Percentiles rank a stretch among this genome's conserved stretches.
These are phyloP conservation scores for Stichopus horrens DNA, from an alignment of 53 echinoderm and acorn worm species.

Conservation along the genomic window DNA sequence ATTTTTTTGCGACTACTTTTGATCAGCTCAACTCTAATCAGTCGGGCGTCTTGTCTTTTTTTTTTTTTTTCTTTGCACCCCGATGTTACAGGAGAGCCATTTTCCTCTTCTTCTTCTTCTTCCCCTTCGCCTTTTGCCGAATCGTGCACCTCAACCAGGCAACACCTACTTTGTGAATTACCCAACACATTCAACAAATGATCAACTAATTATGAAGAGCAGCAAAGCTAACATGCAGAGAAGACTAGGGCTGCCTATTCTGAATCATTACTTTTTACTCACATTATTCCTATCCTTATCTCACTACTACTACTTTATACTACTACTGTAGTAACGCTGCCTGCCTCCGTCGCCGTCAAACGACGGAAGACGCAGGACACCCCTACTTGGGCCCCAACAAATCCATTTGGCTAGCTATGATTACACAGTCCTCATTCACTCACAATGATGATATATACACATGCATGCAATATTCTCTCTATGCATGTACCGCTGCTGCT, in stretches of 20 bases:
- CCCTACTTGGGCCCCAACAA: conserved; percentile 45
- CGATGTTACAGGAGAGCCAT: conserved; percentile 2
- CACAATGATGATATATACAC: conserved; percentile 46
- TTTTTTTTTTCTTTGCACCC: not conserved
- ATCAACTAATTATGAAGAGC: conserved; percentile 51
- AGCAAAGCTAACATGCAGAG: conserved; percentile 50
- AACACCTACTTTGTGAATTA: conserved; percentile 48
- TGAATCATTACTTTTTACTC: conserved; percentile 53
- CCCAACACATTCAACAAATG: conserved; percentile 51
- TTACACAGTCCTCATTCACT: conserved; percentile 48
- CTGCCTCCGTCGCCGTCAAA: no score
- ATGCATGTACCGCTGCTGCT: conserved; percentile 30
- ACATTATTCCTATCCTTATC: conserved; percentile 38
- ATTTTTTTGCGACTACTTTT: conserved; percentile 33
- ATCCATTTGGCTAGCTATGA: conserved; percentile 52
- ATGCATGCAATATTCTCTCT: conserved; percentile 35
- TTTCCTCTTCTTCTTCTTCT: not conserved
- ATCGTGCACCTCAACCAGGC: conserved; percentile 44
- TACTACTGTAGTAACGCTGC: not conserved
- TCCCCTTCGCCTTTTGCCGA: conserved; percentile 7
- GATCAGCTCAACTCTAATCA: conserved; percentile 20
- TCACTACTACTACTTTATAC: conserved; percentile 5
- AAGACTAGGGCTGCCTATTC: conserved; percentile 32
- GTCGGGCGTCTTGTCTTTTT: not conserved
- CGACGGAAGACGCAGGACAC: conserved; percentile 20